These are phyloP conservation scores for Tichodroma muraria DNA, from an alignment of 2,113 vertebrate genomes.

Conservation along the genomic window DNA sequence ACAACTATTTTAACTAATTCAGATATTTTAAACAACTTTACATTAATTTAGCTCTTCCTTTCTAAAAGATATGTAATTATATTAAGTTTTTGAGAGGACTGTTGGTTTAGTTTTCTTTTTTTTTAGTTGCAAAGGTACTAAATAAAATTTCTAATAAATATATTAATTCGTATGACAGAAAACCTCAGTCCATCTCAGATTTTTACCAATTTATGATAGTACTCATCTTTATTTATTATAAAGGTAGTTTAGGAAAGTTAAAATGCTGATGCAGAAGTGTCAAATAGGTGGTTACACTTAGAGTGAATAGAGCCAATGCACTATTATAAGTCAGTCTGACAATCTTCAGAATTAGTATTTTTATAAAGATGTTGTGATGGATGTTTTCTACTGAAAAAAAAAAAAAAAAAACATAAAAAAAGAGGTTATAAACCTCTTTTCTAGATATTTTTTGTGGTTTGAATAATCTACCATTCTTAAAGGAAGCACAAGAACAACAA, in stretches of 20 bases:
- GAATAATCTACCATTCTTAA: not conserved
- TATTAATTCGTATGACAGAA: not conserved
- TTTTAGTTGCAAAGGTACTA: not conserved
- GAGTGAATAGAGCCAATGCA: not conserved
- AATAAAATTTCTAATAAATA: not conserved
- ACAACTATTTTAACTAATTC: not conserved
- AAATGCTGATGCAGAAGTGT: not conserved
- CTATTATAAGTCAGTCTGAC: accelerated
- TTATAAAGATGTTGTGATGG: not conserved
- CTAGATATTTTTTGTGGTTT: not conserved
- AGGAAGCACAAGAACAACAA: not conserved
- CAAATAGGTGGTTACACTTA: not conserved
- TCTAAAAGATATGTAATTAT: not conserved
- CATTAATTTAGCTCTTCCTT: not conserved
- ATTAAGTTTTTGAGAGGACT: not conserved
- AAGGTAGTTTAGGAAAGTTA: not conserved
- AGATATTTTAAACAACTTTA: not conserved
- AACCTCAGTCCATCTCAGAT: not conserved
- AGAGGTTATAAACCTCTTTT: not conserved
- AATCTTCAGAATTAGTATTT: not conserved
- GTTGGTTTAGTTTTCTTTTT: not conserved
- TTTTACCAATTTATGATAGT: not conserved
- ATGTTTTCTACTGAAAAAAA: not conserved
- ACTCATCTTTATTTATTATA: not conserved
- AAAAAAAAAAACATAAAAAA: not conserved